Base-by-base conservation (phyloP, 2,888 invertebrate genomes). In the Polyommatus icarus region DNA sequence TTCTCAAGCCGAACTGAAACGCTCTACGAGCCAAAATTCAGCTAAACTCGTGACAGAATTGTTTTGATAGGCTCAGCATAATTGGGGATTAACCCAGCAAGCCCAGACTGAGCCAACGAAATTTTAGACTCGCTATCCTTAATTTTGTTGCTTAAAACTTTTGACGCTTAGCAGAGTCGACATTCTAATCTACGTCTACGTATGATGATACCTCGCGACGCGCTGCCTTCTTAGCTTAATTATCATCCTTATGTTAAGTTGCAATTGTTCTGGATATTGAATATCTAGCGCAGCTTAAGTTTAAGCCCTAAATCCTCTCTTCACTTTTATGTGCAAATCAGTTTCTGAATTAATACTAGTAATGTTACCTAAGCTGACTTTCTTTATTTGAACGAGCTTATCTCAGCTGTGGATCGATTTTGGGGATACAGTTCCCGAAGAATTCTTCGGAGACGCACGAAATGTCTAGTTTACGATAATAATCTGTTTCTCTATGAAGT, bases 61-160 rank as follows among this genome's bases (percentile, higher is more conserved):
- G 32, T 67, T 67, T 67, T 29, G 67, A 67, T 32, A 67, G 67
- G 67, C 67, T 67, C 67, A 67, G 67, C 67, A 67, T 67, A 67
- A 67, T 67, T 67, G 67, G 29, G 67, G 67, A 67, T 67, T 67
- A 67, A 67, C 67, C 67, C 67, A 67, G 67, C 67, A 1, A 67
- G 67, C 29, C 61, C 29, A 67, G 67, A 18, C 29, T 6, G 29
- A 67, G 67, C 32, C 18, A 67, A 67, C 61, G 61, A 67, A 67
- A 67, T 32, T 67, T 67, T 67, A 29, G 67, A 67, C 15, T 15
- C 15, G 7, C 20, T 61, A 61, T 24, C 61, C 61, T 61, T 15
- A 67, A 67, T 32, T 32, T 67, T 15, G 29, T 67, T 67, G 67
- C 67, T 20, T 67, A 20, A 67, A 67, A 67, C 29, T 67, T 67